Evolutionary conservation across 2,888 invertebrate genomes (phyloP), one percentile per base, ranked within the genome.

Genomic region (Petrolisthes cinctipes): DNA sequence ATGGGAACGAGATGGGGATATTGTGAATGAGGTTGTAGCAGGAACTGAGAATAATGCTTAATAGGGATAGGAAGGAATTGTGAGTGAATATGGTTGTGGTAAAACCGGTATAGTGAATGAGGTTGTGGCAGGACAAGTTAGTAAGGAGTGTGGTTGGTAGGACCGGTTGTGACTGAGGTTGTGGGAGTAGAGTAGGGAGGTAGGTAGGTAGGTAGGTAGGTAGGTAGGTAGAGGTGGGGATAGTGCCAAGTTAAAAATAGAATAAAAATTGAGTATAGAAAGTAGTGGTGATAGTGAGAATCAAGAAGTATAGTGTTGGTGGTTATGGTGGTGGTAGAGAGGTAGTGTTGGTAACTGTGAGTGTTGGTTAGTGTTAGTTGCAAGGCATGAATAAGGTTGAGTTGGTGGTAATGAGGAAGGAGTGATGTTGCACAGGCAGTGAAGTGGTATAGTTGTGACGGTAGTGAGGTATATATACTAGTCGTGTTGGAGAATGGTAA

Each of bases 251-350:
- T 9, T 61, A 17, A n/a, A n/a, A n/a, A 37, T 37, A 37, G 2
- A 37, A 37, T 1, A 37, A 37, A 37, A 37, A 37, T 37, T 0
- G 37, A 37, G 37, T 37, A 37, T 37, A 61, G 61, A 37, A 57
- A 57, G 56, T 54, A 20, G 51, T 71, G 73, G 71, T 61, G 11
- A 9, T 5, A 7, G 37, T 80, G 61, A 37, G 80, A 37, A 80
- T 57, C 23, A 61, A 23, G 23, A 56, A 37, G 80, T 80, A 57
- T 80, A 17, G 80, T 80, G 11, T 61, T 20, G 20, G 9, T 61
- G 80, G 37, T 57, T 17, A 57, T 23, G 80, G 80, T 20, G 79
- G 56, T 79, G 80, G 56, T 80, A 57, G 57, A 53, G 54, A 17
- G 56, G 80, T 11, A 57, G 37, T 80, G 80, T 61, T 9, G 61